Base-by-base conservation (phyloP, 2,888 invertebrate species). In the Apotomis betuletana region DNA sequence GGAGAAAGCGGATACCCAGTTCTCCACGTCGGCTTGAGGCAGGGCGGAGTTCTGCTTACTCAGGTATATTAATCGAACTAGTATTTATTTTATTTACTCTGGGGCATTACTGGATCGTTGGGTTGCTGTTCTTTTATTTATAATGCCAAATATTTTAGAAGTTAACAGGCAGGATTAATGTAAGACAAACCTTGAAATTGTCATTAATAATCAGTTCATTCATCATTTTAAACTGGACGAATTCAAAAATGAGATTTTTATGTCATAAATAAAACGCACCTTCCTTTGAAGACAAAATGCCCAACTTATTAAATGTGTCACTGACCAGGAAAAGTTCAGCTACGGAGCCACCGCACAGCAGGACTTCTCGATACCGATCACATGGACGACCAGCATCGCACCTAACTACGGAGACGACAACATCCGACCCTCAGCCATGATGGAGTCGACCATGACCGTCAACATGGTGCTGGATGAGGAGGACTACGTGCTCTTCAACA, bases 341-440 rank as follows among this genome's bases (percentile, higher is more conserved):
- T 88, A 82, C 61, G 74, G 83, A 12, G 51, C 75, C 3, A 64
- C 67, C 6, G 13, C 12, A 0, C 76, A 77, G 12, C 46, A 75
- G 0, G 72, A 72, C 1, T 88, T 77, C 51, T 13, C 79, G 68
- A 82, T 95, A 41, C 95, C 95, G 0, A 82, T 95, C 44, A 93
- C 94, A 0, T 95, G 87, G 79, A 89, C 94, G 0, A 90, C 90
- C 0, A 89, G 90, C 41, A 75, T 76, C 0, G 83, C 87, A 5
- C 84, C 80, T 0, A 77, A 94, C 74, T 94, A 93, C 67, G 79
- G 84, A 5, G 70, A 44, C 5, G 27, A 76, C 0, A 79, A 85
- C 1, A 82, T 92, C n/a, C 75, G 81, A 8, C 89, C 93, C 0
- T 75, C 78, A 0, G 44, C 70, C 2, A 80, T 89, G 60, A 77